Conservation (phyloP, 2,113 vertebrate species). For the Brachyhypopomus occidentalis region DNA sequence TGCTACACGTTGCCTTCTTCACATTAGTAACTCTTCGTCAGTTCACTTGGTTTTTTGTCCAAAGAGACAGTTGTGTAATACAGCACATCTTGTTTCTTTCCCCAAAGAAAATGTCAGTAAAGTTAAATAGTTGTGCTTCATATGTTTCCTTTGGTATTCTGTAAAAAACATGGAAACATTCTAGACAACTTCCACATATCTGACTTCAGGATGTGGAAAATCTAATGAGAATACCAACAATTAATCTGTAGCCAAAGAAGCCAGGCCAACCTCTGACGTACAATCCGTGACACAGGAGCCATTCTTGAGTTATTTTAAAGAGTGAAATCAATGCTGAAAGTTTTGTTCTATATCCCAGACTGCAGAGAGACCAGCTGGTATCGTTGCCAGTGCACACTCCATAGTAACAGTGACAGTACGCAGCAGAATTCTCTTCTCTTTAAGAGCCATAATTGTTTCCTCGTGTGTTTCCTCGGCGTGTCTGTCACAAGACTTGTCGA, state of each 20-base stretch:
- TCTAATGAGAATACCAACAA: too few species aligned
- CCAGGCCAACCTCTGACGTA: too few species aligned
- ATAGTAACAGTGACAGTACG: conserved; percentile 41
- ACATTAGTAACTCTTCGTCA: neutral
- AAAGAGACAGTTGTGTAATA: neutral
- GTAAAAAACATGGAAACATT: too few species aligned
- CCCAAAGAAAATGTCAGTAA: too few species aligned
- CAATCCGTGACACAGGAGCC: neutral
- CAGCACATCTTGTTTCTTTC: neutral
- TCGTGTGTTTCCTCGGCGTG: conserved; percentile 21
- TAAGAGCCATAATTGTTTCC: conserved; percentile 48
- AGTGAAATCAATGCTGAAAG: neutral
- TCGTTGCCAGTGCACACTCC: conserved; percentile 35
- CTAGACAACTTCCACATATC: too few species aligned
- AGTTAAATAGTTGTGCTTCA: too few species aligned
- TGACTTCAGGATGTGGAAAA: too few species aligned
- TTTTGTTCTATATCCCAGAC: neutral
- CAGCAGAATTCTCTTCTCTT: conserved; percentile 33
- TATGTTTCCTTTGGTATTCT: too few species aligned
- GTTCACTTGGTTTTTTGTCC: neutral
- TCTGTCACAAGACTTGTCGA: conserved; percentile 13
- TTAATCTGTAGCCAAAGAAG: too few species aligned
- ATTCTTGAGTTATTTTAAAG: neutral
- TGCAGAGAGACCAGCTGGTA: conserved; percentile 1
- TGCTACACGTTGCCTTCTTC: conserved; percentile 1